These are phyloP conservation scores for Cephonodes hylas DNA, from an alignment of 2,888 invertebrate genomes.

Conservation along the genomic window DNA sequence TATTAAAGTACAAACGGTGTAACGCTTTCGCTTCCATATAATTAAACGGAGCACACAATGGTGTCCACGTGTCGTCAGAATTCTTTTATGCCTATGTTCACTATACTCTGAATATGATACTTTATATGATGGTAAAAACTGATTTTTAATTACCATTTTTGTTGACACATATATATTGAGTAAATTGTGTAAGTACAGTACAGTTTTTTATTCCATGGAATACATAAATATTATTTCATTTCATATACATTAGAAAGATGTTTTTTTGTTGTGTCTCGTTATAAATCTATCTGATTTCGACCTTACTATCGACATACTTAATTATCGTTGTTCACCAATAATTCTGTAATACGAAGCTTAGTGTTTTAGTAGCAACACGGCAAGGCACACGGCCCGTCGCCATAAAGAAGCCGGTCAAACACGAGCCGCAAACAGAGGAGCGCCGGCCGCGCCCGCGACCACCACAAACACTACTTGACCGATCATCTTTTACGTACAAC, in stretches of 20 bases:
- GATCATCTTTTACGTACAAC: slow-evolving; percentile 55
- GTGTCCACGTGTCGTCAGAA: neutral
- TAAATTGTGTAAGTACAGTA: too few relatives aligned
- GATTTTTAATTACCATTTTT: too few relatives aligned
- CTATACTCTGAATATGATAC: too few relatives aligned
- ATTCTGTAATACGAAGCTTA: neutral
- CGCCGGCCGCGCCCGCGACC: slow-evolving; percentile 55
- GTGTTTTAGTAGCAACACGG: slow-evolving; percentile 2
- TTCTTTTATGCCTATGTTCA: neutral
- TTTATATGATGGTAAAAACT: too few relatives aligned
- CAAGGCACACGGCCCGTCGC: slow-evolving; percentile 44
- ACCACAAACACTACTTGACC: slow-evolving; percentile 69
- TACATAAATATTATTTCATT: too few relatives aligned
- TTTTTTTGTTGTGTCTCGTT: too few relatives aligned
- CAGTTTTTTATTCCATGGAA: too few relatives aligned
- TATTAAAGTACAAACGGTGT: neutral
- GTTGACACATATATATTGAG: too few relatives aligned
- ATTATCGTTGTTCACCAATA: neutral
- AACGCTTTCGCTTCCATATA: neutral
- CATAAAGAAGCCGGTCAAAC: slow-evolving; percentile 74
- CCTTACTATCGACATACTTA: neutral
- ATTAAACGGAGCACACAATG: neutral
- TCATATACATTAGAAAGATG: too few relatives aligned
- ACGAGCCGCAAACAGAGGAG: slow-evolving; percentile 67
- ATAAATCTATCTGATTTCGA: too few relatives aligned